A percentile compares a stretch with the other conserved stretches of the same genome.
Evolutionary conservation across 2,113 vertebrate species (phyloP).

Genomic region (Loxodonta africana): DNA sequence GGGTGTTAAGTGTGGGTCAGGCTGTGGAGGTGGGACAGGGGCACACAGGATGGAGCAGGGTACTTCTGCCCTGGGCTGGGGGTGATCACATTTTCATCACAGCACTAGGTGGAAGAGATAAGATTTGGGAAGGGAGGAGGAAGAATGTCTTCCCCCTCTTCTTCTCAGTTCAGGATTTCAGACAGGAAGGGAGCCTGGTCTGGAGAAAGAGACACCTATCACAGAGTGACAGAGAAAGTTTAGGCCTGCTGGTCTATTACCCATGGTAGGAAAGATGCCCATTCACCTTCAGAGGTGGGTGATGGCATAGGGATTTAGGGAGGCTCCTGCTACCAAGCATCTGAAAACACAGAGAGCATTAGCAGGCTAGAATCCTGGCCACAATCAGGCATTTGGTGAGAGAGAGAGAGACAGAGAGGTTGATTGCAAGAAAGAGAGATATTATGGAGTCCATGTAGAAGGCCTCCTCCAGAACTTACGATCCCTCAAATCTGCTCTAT

Average conservation of each 20-base stretch:
- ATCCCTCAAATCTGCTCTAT: background rate
- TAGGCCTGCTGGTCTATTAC: background rate
- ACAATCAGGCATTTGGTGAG: background rate
- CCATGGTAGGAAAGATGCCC: background rate
- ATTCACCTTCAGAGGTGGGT: background rate
- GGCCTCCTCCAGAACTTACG: background rate
- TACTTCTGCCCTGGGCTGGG: background rate
- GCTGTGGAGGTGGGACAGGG: background rate
- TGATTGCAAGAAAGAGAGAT: background rate
- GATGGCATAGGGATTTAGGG: rapidly evolving
- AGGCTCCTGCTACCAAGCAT: background rate
- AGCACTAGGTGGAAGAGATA: background rate
- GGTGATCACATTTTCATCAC: background rate
- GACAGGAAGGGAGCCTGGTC: background rate
- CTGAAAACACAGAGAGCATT: background rate
- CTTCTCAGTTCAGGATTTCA: background rate
- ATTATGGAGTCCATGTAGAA: background rate
- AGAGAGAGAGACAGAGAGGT: background rate
- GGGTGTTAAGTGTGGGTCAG: background rate
- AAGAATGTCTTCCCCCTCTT: background rate
- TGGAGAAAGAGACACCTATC: background rate
- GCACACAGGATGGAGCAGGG: background rate
- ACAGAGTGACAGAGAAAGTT: background rate
- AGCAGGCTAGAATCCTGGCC: background rate
- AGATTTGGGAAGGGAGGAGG: background rate